Evolutionary conservation across 2,113 vertebrate species (phyloP).

Genomic region (Euleptes europaea): DNA sequence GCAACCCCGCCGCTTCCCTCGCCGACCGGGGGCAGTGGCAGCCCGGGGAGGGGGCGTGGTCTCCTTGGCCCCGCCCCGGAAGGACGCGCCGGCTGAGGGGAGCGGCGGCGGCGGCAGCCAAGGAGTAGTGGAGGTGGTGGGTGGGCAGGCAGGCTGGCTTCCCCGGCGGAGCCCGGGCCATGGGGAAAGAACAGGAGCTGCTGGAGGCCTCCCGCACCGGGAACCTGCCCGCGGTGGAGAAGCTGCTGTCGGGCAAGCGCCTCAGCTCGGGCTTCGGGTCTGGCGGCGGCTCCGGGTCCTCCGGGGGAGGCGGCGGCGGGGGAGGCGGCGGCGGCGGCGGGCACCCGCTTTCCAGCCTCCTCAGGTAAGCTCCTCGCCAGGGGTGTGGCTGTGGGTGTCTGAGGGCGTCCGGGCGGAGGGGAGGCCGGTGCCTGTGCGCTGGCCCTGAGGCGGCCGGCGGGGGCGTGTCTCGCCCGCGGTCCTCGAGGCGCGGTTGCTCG

Average conservation of each 20-base stretch:
- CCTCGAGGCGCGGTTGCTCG: not conserved
- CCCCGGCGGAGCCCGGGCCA: conserved; percentile 65
- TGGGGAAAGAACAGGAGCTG: conserved; percentile 98
- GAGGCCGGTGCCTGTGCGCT: not conserved
- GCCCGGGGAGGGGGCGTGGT: not conserved
- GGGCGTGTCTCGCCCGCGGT: not conserved
- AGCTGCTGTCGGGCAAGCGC: conserved; percentile 91
- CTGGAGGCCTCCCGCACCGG: conserved; percentile 94
- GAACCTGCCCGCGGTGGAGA: conserved; percentile 92
- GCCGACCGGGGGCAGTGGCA: not conserved
- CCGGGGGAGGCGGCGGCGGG: conserved; percentile 72
- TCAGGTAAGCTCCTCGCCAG: conserved; percentile 80
- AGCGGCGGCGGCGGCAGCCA: conserved; percentile 52
- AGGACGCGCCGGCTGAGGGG: conserved; percentile 38
- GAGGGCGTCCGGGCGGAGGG: not conserved
- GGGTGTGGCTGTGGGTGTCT: not conserved
- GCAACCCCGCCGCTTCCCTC: not conserved
- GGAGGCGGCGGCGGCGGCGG: conserved; percentile 68
- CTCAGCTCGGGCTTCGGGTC: conserved; percentile 80
- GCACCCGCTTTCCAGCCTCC: conserved; percentile 90
- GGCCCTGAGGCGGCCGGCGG: not conserved
- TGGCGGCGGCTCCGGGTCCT: conserved; percentile 55
- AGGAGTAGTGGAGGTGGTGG: conserved; percentile 4
- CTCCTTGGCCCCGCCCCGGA: conserved; percentile 29
- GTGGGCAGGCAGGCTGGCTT: conserved; percentile 30